Evolutionary conservation across 2,113 vertebrate species (phyloP), one percentile per base, ranked within the genome.

Genomic region (Anser cygnoides): DNA sequence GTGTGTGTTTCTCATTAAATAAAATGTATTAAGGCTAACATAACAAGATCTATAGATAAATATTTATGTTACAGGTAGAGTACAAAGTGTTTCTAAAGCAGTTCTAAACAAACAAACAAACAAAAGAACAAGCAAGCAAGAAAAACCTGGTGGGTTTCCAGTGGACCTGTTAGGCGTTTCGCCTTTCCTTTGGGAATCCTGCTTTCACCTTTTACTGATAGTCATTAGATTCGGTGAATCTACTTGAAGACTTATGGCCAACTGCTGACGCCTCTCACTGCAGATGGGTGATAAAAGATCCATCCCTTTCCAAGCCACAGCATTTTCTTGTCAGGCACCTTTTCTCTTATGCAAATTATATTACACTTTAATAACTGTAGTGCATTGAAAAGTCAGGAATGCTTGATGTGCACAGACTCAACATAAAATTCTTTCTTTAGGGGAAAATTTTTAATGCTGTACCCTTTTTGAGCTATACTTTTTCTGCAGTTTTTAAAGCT

Each of bases 401-500:
- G 63, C 57, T 87, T 84, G 72, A 95, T 7, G 2, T 91, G 81
- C 63, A 59, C 74, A 88, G 66, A 46, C 65, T 96, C n/a, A 57
- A 66, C 37, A 39, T 59, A 50, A 82, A 85, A 72, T 71, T 80
- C 21, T 85, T 93, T 63, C 55, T 89, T 75, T 61, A 90, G 54
- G 67, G 58, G 81, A 66, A 78, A 82, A 33, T 44, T 95, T 90
- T 73, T 75, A 81, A 33, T 70, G 26, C 31, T 11, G 0, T 61
- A 57, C 62, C 77, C 80, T 33, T 91, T 92, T 91, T 74, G 89
- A 95, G 28, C 70, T 94, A 4, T 79, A 46, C 15, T 86, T 66
- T 54, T 31, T 57, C 89, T 76, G 86, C 90, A 93, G 90, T 94
- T 95, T 93, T 93, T 82, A 55, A 91, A 89, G 80, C 43, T 75